These are phyloP conservation scores for Calameuta filiformis DNA, from an alignment of 2,888 invertebrate genomes.

Conservation along the genomic window DNA sequence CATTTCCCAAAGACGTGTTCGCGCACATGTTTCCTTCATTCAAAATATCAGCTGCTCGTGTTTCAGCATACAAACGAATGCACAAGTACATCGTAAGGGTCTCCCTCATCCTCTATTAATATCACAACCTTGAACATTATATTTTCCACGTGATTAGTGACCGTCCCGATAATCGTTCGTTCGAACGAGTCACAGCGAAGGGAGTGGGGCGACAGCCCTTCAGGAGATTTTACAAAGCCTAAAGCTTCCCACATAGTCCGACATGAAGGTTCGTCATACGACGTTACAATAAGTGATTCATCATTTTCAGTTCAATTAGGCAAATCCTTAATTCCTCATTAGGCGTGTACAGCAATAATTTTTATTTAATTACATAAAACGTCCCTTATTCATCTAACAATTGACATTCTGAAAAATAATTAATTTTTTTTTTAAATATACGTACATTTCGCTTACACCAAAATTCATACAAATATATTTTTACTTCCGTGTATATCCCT, in stretches of 20 bases:
- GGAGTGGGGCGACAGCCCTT: background rate
- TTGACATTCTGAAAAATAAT: no score
- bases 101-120: conserved; percentile 19
- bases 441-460: no score
- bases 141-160: conserved; percentile 37
- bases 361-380: no score
- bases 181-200: conserved; percentile 19
- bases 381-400: no score
- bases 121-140: conserved; percentile 35
- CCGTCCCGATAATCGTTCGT: conserved; percentile 41
- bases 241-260: background rate
- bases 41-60: background rate
- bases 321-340: no score
- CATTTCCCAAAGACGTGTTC: background rate
- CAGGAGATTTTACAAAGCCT: background rate
- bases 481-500: no score
- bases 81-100: conserved; percentile 13
- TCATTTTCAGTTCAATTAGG: no score
- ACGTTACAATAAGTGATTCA: background rate
- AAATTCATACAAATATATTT: no score
- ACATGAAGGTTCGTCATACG: background rate
- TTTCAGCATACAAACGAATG: conserved; percentile 19
- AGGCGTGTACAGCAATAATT: no score
- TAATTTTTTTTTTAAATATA: no score
- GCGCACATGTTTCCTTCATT: background rate